These are phyloP conservation scores for Nerophis ophidion DNA, from an alignment of 2,113 vertebrate genomes.

Conservation along the genomic window DNA sequence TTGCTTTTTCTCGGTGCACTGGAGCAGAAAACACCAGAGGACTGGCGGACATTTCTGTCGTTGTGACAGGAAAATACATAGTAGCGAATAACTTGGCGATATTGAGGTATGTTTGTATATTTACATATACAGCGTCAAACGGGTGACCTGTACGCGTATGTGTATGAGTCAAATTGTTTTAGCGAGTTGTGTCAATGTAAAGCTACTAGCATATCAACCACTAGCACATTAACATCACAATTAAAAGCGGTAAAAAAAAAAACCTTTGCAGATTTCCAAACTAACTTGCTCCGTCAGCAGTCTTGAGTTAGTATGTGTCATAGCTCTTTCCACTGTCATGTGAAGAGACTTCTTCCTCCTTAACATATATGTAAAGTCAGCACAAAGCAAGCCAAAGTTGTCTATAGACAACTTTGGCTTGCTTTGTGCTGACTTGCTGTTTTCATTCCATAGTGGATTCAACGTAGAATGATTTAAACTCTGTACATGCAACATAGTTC, in stretches of 20 bases:
- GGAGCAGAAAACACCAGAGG: not conserved
- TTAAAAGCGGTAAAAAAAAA: not conserved
- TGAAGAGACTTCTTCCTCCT: constrained; percentile 3
- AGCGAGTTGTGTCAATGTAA: not conserved
- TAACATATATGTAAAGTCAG: not conserved
- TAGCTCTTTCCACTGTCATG: constrained; percentile 8
- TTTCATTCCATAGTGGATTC: not conserved
- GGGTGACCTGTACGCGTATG: not conserved
- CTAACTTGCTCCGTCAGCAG: not conserved
- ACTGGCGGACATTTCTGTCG: not conserved
- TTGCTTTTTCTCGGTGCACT: not conserved
- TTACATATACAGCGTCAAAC: not conserved
- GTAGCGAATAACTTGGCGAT: not conserved
- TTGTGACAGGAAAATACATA: not conserved
- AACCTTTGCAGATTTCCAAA: not conserved
- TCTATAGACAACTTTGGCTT: not conserved
- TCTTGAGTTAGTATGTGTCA: not conserved
- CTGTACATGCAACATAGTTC: too few species aligned
- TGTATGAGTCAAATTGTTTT: not conserved
- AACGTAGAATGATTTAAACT: too few species aligned
- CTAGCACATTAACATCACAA: not conserved
- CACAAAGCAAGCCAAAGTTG: not conserved
- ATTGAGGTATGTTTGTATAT: not conserved
- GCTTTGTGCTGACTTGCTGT: not conserved
- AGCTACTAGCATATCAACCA: not conserved